Evolutionary conservation across 2,888 invertebrate genomes (phyloP), one percentile per base, ranked within the genome.

Genomic region (Bhutanitis thaidina): DNA sequence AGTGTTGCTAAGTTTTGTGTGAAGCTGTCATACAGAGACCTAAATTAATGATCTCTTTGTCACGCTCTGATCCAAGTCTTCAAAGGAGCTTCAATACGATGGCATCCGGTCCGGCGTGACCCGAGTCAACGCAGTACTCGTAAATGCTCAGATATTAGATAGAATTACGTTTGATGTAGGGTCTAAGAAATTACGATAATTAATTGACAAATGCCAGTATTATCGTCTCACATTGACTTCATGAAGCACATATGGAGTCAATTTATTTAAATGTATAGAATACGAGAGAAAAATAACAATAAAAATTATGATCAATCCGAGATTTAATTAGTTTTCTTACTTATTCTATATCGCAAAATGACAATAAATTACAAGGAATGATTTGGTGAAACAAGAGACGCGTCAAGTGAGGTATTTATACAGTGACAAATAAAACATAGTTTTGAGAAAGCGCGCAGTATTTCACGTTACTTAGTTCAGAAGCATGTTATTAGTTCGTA

Each of bases 11-110:
- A 3, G 27, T 34, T 41, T 35, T 35, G 37, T 5, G n/a, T 15
- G 25, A 29, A 30, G 36, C 30, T 43, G 36, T 30, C 48, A 43
- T 12, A 4, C 13, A 29, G 15, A 10, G 30, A 30, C 8, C 37
- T 12, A 43, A 30, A 49, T 43, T 49, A 43, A 48, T 48, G 43
- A 20, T 13, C 43, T 7, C 36, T 36, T 15, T 48, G 47, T 49
- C 41, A 43, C 41, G 48, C 41, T 30, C 27, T 34, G 43, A 49
- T 36, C 36, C 36, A 36, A 36, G 16, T 20, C 13, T 25, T 49
- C 43, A 43, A 43, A 41, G 41, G 41, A 45, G 16, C 29, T 41
- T 8, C 41, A 48, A 35, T 40, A 30, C 30, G 16, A 13, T 37
- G 30, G 34, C 30, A 20, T 43, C 36, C 43, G 20, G 36, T 15